Conservation (phyloP, 2,888 invertebrate species). For the Drosophila tripunctata region DNA sequence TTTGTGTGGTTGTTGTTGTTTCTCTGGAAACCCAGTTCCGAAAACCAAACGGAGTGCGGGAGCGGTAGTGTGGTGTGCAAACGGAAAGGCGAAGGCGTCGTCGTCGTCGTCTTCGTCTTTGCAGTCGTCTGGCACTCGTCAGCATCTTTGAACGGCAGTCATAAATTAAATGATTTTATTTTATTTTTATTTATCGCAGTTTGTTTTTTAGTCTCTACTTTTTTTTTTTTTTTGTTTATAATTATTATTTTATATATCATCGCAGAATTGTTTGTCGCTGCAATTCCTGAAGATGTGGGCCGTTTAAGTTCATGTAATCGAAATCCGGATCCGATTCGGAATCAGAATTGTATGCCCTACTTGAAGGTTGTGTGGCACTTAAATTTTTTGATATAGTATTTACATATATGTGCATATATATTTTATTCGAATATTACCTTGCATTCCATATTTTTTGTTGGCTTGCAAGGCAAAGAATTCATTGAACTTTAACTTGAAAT, state of each 20-base stretch:
- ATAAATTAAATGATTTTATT: constrained; percentile 72
- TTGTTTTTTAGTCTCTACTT: too few species aligned
- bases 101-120: constrained; percentile 22
- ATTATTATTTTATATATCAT: constrained; percentile 40
- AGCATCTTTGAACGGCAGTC: constrained; percentile 56
- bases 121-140: constrained; percentile 40
- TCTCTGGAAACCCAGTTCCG: constrained; percentile 47
- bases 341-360: constrained; percentile 43
- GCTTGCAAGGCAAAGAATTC: constrained; percentile 41
- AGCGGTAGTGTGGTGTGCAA: not conserved
- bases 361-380: constrained; percentile 60
- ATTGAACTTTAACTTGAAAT: constrained; percentile 37
- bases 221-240: constrained; percentile 41
- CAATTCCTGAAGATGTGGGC: constrained; percentile 56
- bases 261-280: constrained; percentile 51
- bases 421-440: constrained; percentile 28
- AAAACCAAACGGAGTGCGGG: not conserved
- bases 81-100: constrained; percentile 11
- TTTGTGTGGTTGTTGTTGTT: constrained; percentile 5
- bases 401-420: not conserved
- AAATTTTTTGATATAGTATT: constrained; percentile 43
- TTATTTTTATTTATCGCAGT: constrained; percentile 48
- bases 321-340: not conserved
- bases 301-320: constrained; percentile 37
- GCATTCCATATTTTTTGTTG: constrained; percentile 29